Evolutionary conservation across 2,888 invertebrate species (phyloP), one percentile per base, ranked within the genome.

Genomic region (Temnothorax unifasciatus): DNA sequence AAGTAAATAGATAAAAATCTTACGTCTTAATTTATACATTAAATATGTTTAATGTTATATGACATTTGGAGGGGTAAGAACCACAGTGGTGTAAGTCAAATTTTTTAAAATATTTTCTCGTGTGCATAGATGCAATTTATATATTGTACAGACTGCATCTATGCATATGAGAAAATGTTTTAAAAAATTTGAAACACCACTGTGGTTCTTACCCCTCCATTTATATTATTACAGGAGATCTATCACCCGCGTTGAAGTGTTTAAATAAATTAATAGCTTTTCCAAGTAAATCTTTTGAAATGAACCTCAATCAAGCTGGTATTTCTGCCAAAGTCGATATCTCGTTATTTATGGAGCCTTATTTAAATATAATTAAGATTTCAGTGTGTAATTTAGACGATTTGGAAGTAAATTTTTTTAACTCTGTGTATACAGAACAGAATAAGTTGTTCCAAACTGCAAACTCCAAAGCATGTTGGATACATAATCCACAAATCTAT

Each of bases 401-500:
- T 50, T 88, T 88, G 59, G 89, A 90, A 59, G 75, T 92, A 1
- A 91, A 90, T 73, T 92, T 93, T 82, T 92, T 89, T 74, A 93
- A 92, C 83, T 92, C 89, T 47, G 84, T 90, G 6, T 88, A 88
- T n/a, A 79, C 87, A 34, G 85, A 91, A 69, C 89, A 76, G 8
- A 92, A 92, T 73, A 92, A 93, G 86, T 89, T 93, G 66, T 92
- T 86, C 87, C 90, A 92, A 83, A 83, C 87, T 74, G 34, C 83
- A 2, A 3, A 2, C 15, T 77, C 61, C 13, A 89, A 86, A 38
- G 92, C 92, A 83, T 94, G 92, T 77, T 90, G 90, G 87, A 44
- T 94, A 68, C 90, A 91, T 79, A 93, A 92, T 91, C 93, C 93
- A 9, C 93, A 94, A 86, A 89, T 77, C 2, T 89, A 82, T 52